Evolutionary conservation across 2,113 vertebrate species (phyloP).

Genomic region (Muntiacus muntjak): DNA sequence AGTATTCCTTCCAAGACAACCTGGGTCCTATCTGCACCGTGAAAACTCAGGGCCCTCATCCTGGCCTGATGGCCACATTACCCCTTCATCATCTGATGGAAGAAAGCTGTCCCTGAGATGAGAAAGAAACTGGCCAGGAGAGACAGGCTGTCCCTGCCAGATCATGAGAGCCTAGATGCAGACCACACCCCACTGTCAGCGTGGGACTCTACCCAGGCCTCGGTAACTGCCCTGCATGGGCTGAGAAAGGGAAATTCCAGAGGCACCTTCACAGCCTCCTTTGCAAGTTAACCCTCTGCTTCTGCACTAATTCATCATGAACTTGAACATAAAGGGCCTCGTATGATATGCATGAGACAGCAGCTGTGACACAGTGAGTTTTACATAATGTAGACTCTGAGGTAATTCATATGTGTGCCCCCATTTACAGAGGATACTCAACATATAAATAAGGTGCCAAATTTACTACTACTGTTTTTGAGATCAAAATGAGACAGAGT

Average conservation of each 20-base stretch:
- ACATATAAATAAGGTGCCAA: fast-evolving
- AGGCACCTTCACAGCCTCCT: fast-evolving
- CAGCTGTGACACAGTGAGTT: fast-evolving
- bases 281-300: too few relatives aligned
- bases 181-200: fast-evolving
- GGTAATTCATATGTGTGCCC: fast-evolving
- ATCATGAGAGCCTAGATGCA: fast-evolving
- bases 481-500: neutral
- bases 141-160: fast-evolving
- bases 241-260: neutral
- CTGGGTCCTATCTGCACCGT: fast-evolving
- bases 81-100: fast-evolving
- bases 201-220: neutral
- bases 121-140: neutral
- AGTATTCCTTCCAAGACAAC: neutral
- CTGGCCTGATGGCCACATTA: fast-evolving
- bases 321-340: fast-evolving
- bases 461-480: fast-evolving
- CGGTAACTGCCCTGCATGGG: fast-evolving
- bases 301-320: fast-evolving
- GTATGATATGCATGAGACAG: fast-evolving
- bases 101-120: neutral
- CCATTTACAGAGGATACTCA: neutral
- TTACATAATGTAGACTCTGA: fast-evolving
- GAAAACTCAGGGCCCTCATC: neutral